Evolutionary conservation across 2,113 vertebrate species (phyloP).

Genomic region (Apaloderma vittatum): DNA sequence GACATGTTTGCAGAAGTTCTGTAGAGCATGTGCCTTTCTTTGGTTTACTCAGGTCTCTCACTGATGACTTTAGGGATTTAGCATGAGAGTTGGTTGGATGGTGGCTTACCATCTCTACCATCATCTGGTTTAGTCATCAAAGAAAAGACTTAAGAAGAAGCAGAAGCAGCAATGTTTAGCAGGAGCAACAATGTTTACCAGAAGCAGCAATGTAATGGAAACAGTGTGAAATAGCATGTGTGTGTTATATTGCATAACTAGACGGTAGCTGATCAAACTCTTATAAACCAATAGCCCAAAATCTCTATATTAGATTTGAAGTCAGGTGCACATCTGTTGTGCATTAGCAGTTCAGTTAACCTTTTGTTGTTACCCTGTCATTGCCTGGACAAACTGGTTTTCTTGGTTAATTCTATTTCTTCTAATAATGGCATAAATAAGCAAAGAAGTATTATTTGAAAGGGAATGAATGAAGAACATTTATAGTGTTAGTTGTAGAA

Average conservation of each 20-base stretch:
- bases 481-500: neutral
- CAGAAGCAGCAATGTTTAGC: neutral
- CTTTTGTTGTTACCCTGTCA: slow-evolving; percentile 1
- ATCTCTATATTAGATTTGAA: neutral
- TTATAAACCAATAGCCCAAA: neutral
- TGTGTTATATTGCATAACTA: neutral
- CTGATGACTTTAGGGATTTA: neutral
- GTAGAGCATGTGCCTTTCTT: neutral
- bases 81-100: neutral
- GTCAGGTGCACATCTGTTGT: neutral
- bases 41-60: neutral
- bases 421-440: neutral
- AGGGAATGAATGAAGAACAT: neutral
- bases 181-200: neutral
- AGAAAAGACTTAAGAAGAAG: too few species aligned
- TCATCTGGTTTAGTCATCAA: too few species aligned
- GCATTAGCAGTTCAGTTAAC: neutral
- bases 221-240: neutral
- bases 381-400: neutral
- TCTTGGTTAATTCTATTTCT: neutral
- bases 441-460: neutral
- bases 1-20: neutral
- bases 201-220: neutral
- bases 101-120: too few species aligned
- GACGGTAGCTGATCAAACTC: neutral